Evolutionary conservation across 1,140 invertebrate species (phyloP).

Genomic region (Caerostris darwini): DNA sequence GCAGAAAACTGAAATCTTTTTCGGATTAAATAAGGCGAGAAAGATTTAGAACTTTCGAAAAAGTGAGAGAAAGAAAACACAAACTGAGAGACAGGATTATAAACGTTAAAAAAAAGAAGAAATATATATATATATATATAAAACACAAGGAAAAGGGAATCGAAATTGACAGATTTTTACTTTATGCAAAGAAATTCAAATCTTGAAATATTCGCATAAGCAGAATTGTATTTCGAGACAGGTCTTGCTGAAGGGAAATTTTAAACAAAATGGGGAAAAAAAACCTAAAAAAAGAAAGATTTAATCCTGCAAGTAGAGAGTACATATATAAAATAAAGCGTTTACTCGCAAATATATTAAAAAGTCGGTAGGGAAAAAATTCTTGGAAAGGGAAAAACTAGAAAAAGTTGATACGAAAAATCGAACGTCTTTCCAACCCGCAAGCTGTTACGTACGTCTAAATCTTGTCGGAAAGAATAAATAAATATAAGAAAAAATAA

Average conservation of each 20-base stretch:
- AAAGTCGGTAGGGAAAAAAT: conserved; percentile 1
- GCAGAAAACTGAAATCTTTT: conserved; percentile 34
- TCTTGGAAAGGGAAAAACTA: background rate
- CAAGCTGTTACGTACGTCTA: conserved; percentile 20
- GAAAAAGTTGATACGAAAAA: conserved; percentile 42
- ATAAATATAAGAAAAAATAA: background rate
- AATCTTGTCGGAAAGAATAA: background rate
- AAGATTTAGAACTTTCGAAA: conserved; percentile 47
- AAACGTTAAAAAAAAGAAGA: background rate
- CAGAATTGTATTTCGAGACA: conserved; percentile 33
- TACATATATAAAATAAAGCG: conserved; percentile 33
- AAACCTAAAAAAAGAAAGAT: background rate
- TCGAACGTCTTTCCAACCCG: background rate
- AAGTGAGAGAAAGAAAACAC: background rate
- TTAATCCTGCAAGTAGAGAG: background rate
- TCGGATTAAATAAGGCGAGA: conserved; percentile 50
- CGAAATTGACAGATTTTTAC: background rate
- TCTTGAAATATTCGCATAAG: conserved; percentile 34
- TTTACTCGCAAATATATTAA: conserved; percentile 51
- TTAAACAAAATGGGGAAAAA: background rate
- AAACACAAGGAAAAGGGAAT: background rate
- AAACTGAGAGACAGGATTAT: background rate
- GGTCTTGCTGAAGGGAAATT: background rate
- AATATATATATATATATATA: background rate
- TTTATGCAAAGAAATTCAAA: conserved; percentile 34